Evolutionary conservation across 30 jellyfish, hydroid and myxozoan genomes (phyloP), one percentile per base, ranked within the genome.

Genomic region (Aurelia aurita): DNA sequence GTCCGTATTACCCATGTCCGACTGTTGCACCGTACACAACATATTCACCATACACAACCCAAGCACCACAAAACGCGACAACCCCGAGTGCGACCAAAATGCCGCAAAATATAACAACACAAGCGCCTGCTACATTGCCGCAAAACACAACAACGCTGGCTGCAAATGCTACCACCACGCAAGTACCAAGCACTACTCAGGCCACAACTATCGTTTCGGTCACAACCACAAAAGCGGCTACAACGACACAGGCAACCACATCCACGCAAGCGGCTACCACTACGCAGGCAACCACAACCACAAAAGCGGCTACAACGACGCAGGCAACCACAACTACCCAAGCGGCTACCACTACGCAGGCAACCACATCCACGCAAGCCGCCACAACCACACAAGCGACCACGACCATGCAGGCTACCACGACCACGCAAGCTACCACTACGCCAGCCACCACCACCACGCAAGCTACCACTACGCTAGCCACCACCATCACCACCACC

Each of bases 401-500:
- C 23, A 59, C 88, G 1, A 18, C 84, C 13, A 72, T 81, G 23
- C 65, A 54, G 10, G 68, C 88, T 19, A 49, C 88, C 53, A 53
- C 93, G 39, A 89, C 92, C 25, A 31, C 94, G 66, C 73, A 72
- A 28, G 58, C 95, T 51, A 77, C 96, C 5, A 28, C 85, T 8
- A 23, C 93, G 44, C 88, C 89, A 27, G 49, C 96, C 23, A 21
- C 80, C 15, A 28, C 92, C 53, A 78, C 90, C 31, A 27, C 77
- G 32, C 59, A 69, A 20, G 55, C 87, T 3, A 69, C 88, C 16
- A 79, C 97, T 21, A 46, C 77, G 39, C 44, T 74, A 3, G 61
- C 87, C 1, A 15, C 90, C 12, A 63, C 82, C 10, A 32, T 60
- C 13, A n/a, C 87, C 1, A 25, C 91, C 3, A 69, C 92, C 27